phyloP scores from a whole-genome alignment of 2,888 invertebrate genomes.

The Sinotaia quadrata region DNA sequence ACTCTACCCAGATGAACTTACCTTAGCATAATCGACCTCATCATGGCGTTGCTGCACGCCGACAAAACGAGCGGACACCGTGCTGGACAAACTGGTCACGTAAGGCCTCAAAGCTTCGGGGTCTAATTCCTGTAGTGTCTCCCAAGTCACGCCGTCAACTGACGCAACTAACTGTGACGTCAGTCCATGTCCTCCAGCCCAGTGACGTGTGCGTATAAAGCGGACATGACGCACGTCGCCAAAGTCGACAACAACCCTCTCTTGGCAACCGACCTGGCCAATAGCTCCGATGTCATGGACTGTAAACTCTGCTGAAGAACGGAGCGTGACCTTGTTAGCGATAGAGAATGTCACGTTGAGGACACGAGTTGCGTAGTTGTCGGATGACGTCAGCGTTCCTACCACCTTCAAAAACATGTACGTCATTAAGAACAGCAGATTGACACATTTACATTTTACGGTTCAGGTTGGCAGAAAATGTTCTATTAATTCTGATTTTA shows the following conservation, averaged over 20 bases:
- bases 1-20: no score
- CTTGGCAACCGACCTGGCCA: conserved; percentile 21
- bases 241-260: conserved; percentile 16
- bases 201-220: conserved; percentile 23
- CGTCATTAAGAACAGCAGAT: no score
- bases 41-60: conserved; percentile 8
- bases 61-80: not conserved
- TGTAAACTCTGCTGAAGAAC: not conserved
- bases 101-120: conserved; percentile 15
- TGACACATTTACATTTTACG: no score
- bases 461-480: no score
- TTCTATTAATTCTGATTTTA: no score
- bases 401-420: conserved; percentile 8
- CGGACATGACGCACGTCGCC: conserved; percentile 6
- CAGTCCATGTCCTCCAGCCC: conserved; percentile 25
- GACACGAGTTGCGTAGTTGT: conserved; percentile 17
- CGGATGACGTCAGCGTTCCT: not conserved
- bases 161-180: conserved; percentile 24
- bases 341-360: conserved; percentile 14
- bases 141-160: conserved; percentile 24
- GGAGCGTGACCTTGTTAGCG: not conserved
- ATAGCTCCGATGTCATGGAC: conserved; percentile 16
- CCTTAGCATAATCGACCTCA: conserved; percentile 22
- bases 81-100: conserved; percentile 1
- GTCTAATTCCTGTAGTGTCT: not conserved